Conservation (phyloP, 2,888 invertebrate species). For the Corythucha ciliata region DNA sequence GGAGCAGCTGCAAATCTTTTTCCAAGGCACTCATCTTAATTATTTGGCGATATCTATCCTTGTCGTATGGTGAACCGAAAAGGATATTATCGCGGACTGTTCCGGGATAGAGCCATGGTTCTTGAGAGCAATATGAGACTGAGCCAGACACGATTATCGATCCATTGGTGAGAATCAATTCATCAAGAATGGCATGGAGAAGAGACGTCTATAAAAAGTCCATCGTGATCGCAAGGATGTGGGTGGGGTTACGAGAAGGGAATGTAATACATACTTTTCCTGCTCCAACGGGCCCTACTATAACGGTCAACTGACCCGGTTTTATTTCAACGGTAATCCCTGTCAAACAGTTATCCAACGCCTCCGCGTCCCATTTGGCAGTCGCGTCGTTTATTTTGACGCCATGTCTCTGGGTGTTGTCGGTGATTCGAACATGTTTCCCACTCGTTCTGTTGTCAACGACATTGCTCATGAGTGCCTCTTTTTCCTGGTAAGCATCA, state of each 20-base stretch:
- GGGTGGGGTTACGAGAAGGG: no score
- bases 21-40: constrained; percentile 62
- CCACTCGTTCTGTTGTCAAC: no score
- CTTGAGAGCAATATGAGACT: constrained; percentile 72
- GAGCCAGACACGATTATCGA: constrained; percentile 56
- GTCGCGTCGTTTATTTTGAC: no score
- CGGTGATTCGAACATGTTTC: no score
- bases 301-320: constrained; percentile 53
- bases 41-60: constrained; percentile 54
- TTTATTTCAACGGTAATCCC: constrained; percentile 47
- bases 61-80: constrained; percentile 71
- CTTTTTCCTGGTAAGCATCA: no score
- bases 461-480: no score
- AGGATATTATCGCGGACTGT: constrained; percentile 86
- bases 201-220: constrained; percentile 63
- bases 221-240: no score
- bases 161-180: constrained; percentile 62
- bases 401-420: no score
- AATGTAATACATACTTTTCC: constrained; percentile 52
- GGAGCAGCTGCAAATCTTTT: constrained; percentile 63
- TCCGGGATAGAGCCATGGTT: constrained; percentile 77
- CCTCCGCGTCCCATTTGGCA: constrained; percentile 47
- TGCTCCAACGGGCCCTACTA: constrained; percentile 65
- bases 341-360: constrained; percentile 46
- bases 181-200: constrained; percentile 63